Percentiles rank a stretch among this genome's conserved stretches.
These are phyloP conservation scores for Gobionotothen gibberifrons DNA, from an alignment of 2,797 vertebrate genomes.

Conservation along the genomic window DNA sequence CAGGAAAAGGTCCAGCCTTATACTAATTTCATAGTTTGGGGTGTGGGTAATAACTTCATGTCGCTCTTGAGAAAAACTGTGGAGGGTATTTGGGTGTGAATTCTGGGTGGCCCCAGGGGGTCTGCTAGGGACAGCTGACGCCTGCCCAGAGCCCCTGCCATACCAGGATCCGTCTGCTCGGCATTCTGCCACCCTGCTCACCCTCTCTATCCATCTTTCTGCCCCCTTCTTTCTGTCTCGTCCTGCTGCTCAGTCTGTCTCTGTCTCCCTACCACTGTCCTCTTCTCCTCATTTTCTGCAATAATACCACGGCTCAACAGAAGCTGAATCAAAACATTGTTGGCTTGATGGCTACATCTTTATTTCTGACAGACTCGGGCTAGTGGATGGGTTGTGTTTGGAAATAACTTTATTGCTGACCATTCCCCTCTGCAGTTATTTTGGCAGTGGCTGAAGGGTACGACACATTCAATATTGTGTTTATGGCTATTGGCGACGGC, in stretches of 20 bases:
- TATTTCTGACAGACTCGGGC: conserved; percentile 59
- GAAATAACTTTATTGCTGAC: conserved; percentile 64
- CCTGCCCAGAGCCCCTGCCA: conserved; percentile 77
- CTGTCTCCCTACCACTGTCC: conserved; percentile 49
- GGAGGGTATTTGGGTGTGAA: conserved; percentile 74
- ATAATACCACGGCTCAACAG: conserved; percentile 32
- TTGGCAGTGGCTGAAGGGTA: conserved; percentile 75
- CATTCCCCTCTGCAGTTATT: conserved; percentile 68
- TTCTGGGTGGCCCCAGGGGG: conserved; percentile 73
- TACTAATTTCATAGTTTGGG: conserved; percentile 56
- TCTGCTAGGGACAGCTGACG: conserved; percentile 80
- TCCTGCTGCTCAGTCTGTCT: conserved; percentile 75
- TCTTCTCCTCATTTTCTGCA: conserved; percentile 45
- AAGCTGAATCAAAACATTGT: conserved; percentile 64
- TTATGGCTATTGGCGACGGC: conserved; percentile 74
- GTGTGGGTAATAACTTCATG: conserved; percentile 65
- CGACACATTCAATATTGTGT: conserved; percentile 79
- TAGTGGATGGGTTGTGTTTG: conserved; percentile 64
- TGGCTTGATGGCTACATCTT: conserved; percentile 62
- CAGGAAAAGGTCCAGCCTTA: not conserved
- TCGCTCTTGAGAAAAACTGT: conserved; percentile 55
- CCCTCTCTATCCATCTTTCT: conserved; percentile 72
- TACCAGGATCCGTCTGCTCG: conserved; percentile 80
- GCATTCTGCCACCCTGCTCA: conserved; percentile 77
- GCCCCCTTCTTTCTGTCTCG: conserved; percentile 69